Conservation (phyloP, 2,888 invertebrate genomes). For the Cyrtodaria siliqua region DNA sequence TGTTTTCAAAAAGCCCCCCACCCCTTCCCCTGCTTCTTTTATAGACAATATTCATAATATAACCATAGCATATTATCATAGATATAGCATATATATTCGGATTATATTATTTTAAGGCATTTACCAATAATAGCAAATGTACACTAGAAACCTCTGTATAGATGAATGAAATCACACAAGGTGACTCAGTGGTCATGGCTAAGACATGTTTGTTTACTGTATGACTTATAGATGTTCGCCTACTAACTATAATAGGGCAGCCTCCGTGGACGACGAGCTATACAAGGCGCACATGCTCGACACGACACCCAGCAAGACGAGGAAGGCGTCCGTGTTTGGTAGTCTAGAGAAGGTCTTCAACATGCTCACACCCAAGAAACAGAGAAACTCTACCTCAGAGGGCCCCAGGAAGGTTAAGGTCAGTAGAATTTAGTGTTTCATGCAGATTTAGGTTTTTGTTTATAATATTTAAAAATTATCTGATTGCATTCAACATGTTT, state of each 20-base stretch:
- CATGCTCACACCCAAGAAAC: slow-evolving; percentile 90
- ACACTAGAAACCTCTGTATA: no score
- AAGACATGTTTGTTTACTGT: slow-evolving; percentile 9
- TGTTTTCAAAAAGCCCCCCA: no score
- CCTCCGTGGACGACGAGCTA: slow-evolving; percentile 84
- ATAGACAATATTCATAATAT: no score
- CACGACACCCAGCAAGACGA: slow-evolving; percentile 79
- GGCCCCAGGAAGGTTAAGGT: slow-evolving; percentile 86
- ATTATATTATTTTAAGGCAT: no score
- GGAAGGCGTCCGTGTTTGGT: slow-evolving; percentile 88
- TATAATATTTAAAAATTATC: no score
- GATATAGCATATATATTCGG: no score
- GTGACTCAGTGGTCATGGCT: slow-evolving; percentile 62
- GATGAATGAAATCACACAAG: background rate
- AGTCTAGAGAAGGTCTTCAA: slow-evolving; percentile 91
- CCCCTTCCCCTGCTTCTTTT: no score
- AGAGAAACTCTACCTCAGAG: slow-evolving; percentile 77
- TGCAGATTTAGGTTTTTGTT: no score
- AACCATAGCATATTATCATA: no score
- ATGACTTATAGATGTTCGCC: slow-evolving; percentile 44
- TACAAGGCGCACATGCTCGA: slow-evolving; percentile 77
- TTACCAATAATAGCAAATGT: no score
- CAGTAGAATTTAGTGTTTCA: no score
- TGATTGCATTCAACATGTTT: no score
- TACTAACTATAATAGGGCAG: slow-evolving; percentile 73